Conservation (phyloP, 2,888 invertebrate species). For the Drosophila barbarae region DNA sequence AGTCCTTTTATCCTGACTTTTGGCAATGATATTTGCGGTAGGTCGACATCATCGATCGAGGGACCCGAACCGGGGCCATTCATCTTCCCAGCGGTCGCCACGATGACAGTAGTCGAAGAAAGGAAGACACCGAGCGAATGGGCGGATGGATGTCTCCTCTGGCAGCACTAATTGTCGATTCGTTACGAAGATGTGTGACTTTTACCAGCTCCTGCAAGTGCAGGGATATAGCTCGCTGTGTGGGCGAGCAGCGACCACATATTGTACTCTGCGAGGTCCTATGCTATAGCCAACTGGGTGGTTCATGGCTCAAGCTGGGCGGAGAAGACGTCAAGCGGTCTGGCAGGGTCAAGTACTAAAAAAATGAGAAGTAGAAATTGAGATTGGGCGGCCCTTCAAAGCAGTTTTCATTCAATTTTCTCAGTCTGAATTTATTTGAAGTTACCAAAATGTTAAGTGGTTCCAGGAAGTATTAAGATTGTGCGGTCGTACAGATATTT, state of each 20-base stretch:
- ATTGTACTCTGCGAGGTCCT: constrained; percentile 14
- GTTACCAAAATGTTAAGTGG: background rate
- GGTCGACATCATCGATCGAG: constrained; percentile 69
- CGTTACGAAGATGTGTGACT: constrained; percentile 70
- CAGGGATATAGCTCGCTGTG: constrained; percentile 13
- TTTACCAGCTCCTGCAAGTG: constrained; percentile 40
- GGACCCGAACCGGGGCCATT: constrained; percentile 42
- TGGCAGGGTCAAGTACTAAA: constrained; percentile 8
- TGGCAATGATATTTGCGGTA: constrained; percentile 67
- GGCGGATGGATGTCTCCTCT: constrained; percentile 37
- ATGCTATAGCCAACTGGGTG: constrained; percentile 6
- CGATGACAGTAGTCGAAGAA: constrained; percentile 35
- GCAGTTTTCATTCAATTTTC: background rate
- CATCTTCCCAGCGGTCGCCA: constrained; percentile 50
- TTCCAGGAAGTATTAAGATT: constrained; percentile 1
- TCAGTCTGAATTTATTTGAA: background rate
- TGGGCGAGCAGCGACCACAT: constrained; percentile 38
- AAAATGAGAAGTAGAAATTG: background rate
- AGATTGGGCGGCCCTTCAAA: constrained; percentile 21
- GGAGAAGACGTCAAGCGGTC: constrained; percentile 43
- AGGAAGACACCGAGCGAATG: constrained; percentile 4
- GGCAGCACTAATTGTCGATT: constrained; percentile 67
- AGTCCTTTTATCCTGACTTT: constrained; percentile 40
- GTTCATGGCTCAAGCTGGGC: constrained; percentile 19
- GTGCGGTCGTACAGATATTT: background rate